Conservation (phyloP, 2,113 vertebrate genomes). For the Scytalopus superciliaris region DNA sequence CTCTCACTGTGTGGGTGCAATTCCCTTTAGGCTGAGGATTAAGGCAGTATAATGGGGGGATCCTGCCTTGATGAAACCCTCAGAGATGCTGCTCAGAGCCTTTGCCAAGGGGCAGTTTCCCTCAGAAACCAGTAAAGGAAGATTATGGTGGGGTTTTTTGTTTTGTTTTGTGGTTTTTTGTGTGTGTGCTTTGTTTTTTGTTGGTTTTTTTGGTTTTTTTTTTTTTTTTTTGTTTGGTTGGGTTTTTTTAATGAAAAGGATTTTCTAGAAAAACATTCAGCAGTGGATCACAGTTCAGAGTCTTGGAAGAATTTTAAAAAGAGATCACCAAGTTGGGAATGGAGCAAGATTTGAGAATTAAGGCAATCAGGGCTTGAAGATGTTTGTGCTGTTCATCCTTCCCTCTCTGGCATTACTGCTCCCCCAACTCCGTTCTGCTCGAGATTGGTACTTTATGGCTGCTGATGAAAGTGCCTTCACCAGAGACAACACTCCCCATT, state of each 20-base stretch:
- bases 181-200: too few relatives aligned
- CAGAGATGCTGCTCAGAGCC: not conserved
- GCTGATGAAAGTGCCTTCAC: not conserved
- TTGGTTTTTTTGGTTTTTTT: not conserved
- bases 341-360: not conserved
- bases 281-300: not conserved
- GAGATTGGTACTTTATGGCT: not conserved
- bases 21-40: not conserved
- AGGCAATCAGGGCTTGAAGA: not conserved
- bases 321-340: not conserved
- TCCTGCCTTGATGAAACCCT: accelerated
- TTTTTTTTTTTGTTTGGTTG: too few relatives aligned
- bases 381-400: not conserved
- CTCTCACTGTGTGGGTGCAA: accelerated
- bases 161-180: too few relatives aligned
- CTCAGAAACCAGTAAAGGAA: not conserved
- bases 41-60: not conserved
- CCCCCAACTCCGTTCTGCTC: not conserved
- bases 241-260: too few relatives aligned
- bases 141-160: accelerated
- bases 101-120: not conserved
- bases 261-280: not conserved
- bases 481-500: not conserved
- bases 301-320: not conserved
- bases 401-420: not conserved